Evolutionary conservation across 2,797 vertebrate species (phyloP).

Genomic region (Otolemur crassicaudatus): DNA sequence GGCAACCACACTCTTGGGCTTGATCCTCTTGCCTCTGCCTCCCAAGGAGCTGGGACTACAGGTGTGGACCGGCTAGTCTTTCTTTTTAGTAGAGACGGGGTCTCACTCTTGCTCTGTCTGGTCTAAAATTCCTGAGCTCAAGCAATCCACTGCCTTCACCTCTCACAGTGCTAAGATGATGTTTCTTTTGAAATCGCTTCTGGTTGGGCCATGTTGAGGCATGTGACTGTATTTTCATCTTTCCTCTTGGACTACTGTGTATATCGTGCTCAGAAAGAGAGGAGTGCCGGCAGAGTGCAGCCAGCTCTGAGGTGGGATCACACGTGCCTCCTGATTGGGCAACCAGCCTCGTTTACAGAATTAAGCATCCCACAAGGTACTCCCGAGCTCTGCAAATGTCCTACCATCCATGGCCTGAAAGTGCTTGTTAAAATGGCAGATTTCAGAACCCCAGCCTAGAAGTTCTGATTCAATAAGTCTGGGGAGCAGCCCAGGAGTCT

Average conservation of each 20-base stretch:
- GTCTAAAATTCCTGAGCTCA: too few species aligned
- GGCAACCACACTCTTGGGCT: too few species aligned
- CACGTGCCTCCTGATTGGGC: rapidly evolving
- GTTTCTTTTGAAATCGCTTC: neutral
- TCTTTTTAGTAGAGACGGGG: too few species aligned
- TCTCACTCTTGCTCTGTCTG: too few species aligned
- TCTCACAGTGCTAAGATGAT: too few species aligned
- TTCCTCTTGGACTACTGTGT: neutral
- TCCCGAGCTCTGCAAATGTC: rapidly evolving
- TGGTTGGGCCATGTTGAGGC: neutral
- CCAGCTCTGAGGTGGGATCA: rapidly evolving
- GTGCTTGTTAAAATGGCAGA: neutral
- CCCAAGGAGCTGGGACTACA: too few species aligned
- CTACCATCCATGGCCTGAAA: neutral
- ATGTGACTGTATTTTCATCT: neutral
- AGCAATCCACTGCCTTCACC: too few species aligned
- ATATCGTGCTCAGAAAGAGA: neutral
- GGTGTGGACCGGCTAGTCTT: too few species aligned
- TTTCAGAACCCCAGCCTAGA: neutral
- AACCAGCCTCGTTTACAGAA: neutral
- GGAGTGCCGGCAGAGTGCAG: neutral
- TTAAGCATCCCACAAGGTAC: too few species aligned
- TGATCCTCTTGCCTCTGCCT: too few species aligned
- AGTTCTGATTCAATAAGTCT: neutral
- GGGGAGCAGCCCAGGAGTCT: neutral